Evolutionary conservation across 2,888 invertebrate genomes (phyloP).

Genomic region (Erebia epiphron): DNA sequence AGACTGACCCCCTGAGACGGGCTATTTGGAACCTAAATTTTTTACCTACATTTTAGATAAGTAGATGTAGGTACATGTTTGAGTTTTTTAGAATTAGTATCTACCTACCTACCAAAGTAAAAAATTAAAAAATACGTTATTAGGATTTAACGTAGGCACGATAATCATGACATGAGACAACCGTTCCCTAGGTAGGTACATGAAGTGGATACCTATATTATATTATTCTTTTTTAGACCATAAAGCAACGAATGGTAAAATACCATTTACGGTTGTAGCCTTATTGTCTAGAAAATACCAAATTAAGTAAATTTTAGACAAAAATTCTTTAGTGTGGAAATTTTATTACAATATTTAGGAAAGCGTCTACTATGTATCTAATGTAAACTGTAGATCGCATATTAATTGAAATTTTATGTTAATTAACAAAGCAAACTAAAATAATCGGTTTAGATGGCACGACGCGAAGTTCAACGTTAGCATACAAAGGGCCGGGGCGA

Average conservation of each 20-base stretch:
- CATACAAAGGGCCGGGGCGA: slow-evolving; percentile 72
- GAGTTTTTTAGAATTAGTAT: too few species aligned
- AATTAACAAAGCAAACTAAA: slow-evolving; percentile 56
- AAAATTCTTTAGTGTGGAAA: slow-evolving; percentile 4
- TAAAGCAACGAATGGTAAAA: too few species aligned
- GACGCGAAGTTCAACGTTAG: slow-evolving; percentile 72
- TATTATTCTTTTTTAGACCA: neutral
- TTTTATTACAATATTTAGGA: slow-evolving; percentile 25
- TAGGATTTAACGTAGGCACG: too few species aligned
- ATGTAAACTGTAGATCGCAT: slow-evolving; percentile 54
- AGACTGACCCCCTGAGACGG: too few species aligned
- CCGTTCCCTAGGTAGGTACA: neutral
- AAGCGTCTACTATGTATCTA: slow-evolving; percentile 44
- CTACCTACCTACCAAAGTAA: too few species aligned
- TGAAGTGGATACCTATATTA: neutral
- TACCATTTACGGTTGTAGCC: too few species aligned
- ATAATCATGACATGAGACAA: neutral
- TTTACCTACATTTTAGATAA: too few species aligned
- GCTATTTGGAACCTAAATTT: too few species aligned
- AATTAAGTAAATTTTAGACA: too few species aligned
- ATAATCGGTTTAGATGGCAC: slow-evolving; percentile 60
- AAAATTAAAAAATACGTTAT: too few species aligned
- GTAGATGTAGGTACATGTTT: too few species aligned
- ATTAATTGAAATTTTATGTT: slow-evolving; percentile 62
- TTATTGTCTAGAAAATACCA: too few species aligned